A percentile compares a stretch with the other conserved stretches of the same genome.
These are phyloP conservation scores for Teleogryllus oceanicus DNA, from an alignment of 2,888 invertebrate species.

Conservation along the genomic window DNA sequence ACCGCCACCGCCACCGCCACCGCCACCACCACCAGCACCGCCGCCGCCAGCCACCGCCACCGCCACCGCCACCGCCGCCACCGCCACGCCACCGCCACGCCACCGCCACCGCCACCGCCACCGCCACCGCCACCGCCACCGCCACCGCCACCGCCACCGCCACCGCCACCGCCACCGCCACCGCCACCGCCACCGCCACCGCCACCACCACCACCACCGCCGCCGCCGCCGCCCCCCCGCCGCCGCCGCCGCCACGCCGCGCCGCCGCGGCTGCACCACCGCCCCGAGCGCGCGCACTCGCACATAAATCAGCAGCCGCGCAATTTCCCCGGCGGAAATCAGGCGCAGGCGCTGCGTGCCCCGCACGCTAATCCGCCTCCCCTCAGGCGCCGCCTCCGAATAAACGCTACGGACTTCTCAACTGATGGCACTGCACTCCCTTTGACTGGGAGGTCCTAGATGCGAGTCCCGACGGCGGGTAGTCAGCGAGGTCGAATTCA, in stretches of 20 bases:
- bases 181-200: not conserved
- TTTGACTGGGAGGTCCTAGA: too few species aligned
- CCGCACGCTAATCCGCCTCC: not conserved
- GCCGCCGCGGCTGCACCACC: not conserved
- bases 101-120: too few species aligned
- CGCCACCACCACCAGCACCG: not conserved
- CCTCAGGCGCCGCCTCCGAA: not conserved
- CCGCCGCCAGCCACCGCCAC: not conserved
- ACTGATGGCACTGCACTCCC: too few species aligned
- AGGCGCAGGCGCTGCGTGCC: not conserved
- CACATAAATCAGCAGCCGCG: conserved; percentile 9
- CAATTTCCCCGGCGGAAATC: conserved; percentile 18
- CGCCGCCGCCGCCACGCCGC: not conserved
- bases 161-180: too few species aligned
- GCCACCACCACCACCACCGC: not conserved
- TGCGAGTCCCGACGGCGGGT: too few species aligned
- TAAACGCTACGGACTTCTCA: too few species aligned
- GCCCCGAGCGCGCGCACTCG: not conserved
- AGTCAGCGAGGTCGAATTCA: too few species aligned
- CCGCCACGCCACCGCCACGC: too few species aligned
- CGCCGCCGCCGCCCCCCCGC: too few species aligned
- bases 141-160: too few species aligned
- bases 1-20: not conserved
- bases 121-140: too few species aligned
- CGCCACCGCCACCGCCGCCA: not conserved